Conservation (phyloP, 2,888 invertebrate genomes). For the Perizoma flavofasciatum region DNA sequence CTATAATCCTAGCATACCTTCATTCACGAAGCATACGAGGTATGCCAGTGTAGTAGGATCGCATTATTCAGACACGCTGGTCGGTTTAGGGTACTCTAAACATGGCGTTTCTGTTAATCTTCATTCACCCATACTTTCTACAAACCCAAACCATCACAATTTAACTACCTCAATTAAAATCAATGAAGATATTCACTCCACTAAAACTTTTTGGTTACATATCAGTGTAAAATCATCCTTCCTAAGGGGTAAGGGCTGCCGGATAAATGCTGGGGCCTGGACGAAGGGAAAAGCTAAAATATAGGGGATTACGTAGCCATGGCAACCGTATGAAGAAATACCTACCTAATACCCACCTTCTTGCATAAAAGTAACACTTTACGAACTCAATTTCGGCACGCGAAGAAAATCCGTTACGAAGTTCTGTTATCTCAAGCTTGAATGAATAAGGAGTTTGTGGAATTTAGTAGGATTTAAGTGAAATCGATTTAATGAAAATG, state of each 20-base stretch:
- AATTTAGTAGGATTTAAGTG: slow-evolving; percentile 1
- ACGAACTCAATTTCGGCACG: slow-evolving; percentile 40
- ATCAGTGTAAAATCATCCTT: slow-evolving; percentile 59
- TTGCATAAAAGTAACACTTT: slow-evolving; percentile 63
- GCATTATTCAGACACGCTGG: no score
- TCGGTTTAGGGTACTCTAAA: no score
- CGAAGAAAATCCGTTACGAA: slow-evolving; percentile 20
- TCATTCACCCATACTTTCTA: no score
- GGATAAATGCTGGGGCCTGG: slow-evolving; percentile 54
- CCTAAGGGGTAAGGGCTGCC: slow-evolving; percentile 43
- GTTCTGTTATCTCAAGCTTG: slow-evolving; percentile 10
- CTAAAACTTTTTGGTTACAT: slow-evolving; percentile 29
- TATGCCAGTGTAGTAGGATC: no score
- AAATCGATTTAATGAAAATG: no score
- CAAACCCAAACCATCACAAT: no score
- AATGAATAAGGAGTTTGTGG: slow-evolving; percentile 10
- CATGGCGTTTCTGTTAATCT: no score
- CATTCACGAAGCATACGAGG: no score
- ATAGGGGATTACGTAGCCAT: slow-evolving; percentile 75
- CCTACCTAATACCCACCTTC: slow-evolving; percentile 43
- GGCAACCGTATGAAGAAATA: slow-evolving; percentile 53
- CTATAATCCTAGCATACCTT: no score
- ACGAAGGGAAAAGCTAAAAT: slow-evolving; percentile 67
- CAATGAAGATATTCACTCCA: neutral
- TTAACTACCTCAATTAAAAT: no score